A percentile compares a stretch with the other conserved stretches of the same genome.
Conservation (phyloP, 2,888 invertebrate species). For the Rapana venosa region DNA sequence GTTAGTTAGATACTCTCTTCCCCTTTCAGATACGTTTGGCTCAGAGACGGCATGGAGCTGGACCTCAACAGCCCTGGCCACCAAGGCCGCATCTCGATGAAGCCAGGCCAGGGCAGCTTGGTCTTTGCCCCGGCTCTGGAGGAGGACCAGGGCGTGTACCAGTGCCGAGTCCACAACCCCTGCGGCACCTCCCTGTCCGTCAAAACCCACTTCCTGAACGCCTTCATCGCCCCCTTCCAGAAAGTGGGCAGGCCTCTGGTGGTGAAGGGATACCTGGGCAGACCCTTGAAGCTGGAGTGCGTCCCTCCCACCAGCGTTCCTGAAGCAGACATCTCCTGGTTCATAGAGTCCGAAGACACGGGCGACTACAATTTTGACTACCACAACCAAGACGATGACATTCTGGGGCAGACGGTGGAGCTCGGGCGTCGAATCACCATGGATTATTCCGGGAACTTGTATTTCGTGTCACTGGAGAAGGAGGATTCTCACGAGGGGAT, state of each 20-base stretch:
- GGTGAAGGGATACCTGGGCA: constrained; percentile 81
- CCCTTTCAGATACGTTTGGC: constrained; percentile 64
- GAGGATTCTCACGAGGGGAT: constrained; percentile 84
- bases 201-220: constrained; percentile 95
- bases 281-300: constrained; percentile 91
- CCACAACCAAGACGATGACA: neutral
- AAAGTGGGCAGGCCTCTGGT: constrained; percentile 41
- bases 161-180: constrained; percentile 90
- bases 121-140: constrained; percentile 55
- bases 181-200: constrained; percentile 96
- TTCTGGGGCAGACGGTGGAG: constrained; percentile 62
- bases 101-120: constrained; percentile 57
- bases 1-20: neutral
- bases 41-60: constrained; percentile 62
- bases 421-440: constrained; percentile 91
- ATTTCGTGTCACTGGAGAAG: constrained; percentile 96
- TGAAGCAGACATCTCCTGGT: constrained; percentile 50
- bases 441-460: constrained; percentile 92
- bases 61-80: constrained; percentile 50
- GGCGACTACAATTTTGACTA: constrained; percentile 80
- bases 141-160: constrained; percentile 94
- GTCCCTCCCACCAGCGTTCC: constrained; percentile 86
- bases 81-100: constrained; percentile 42
- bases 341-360: constrained; percentile 35
- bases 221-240: constrained; percentile 77